Conservation (phyloP, 2,797 vertebrate genomes). For the Enoplosus armatus region DNA sequence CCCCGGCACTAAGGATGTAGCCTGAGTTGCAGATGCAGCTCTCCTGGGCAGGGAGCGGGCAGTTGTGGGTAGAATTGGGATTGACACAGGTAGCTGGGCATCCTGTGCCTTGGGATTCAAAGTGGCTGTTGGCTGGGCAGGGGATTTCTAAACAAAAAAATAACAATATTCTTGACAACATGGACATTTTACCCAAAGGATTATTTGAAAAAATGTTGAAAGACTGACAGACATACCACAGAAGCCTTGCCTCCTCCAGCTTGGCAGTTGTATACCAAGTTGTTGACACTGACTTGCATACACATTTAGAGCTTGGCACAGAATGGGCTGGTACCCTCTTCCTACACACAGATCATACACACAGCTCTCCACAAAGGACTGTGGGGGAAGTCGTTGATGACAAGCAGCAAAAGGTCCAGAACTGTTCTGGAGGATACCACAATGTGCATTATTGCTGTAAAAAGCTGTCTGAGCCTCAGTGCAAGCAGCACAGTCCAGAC, state of each 20-base stretch:
- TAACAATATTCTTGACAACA: fast-evolving
- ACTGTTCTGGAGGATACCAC: constrained; percentile 69
- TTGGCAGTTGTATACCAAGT: constrained; percentile 49
- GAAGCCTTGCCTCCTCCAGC: constrained; percentile 74
- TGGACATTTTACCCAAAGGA: fast-evolving
- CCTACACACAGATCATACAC: constrained; percentile 77
- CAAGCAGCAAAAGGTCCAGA: constrained; percentile 78
- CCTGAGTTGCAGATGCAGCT: constrained; percentile 79
- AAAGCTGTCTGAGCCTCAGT: constrained; percentile 19
- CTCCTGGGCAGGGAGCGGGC: constrained; percentile 67
- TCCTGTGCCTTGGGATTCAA: constrained; percentile 70
- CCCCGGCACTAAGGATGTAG: constrained; percentile 73
- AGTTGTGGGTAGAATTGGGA: constrained; percentile 64
- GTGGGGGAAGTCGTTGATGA: constrained; percentile 45
- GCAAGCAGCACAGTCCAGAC: constrained; percentile 59
- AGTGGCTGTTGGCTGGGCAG: constrained; percentile 75
- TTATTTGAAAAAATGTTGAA: neutral
- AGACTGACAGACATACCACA: constrained; percentile 75
- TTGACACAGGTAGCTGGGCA: constrained; percentile 80
- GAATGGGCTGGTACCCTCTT: constrained; percentile 71
- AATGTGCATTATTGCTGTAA: constrained; percentile 56
- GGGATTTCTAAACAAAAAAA: constrained; percentile 26
- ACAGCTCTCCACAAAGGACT: constrained; percentile 72
- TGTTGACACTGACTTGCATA: constrained; percentile 81
- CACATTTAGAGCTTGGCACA: constrained; percentile 76